Base-by-base conservation (phyloP, 2,888 invertebrate genomes). In the Crossocerus cetratus region DNA sequence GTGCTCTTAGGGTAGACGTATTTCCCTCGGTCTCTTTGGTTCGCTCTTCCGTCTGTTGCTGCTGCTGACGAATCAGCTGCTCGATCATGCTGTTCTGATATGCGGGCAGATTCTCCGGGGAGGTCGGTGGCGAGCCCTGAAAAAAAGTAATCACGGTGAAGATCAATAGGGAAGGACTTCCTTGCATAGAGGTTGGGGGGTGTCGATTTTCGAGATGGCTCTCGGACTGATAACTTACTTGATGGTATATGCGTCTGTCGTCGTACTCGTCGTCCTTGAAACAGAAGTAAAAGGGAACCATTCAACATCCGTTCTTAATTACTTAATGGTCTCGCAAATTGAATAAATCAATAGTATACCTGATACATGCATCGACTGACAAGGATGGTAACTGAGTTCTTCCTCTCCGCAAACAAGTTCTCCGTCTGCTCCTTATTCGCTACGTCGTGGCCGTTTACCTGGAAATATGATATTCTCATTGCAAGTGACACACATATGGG, bases 391-490 rank as follows among this genome's bases (percentile, higher is more conserved):
- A 94, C 92, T 16, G 92, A 91, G 81, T 91, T 92, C 75, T 91
- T 91, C 80, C 92, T 92, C 83, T 92, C 92, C n/a, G 92, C 92
- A 80, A 94, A 93, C 32, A 93, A 90, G n/a, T 91, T 91, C 87
- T 93, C 93, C 0, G 93, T 93, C 84, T 93, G 93, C 74, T 92
- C 92, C 82, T 92, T 92, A 81, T 91, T 93, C 66, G 92, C 92
- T 21, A 93, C 92, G 83, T 93, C 93, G 77, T 91, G 92, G 8
- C 93, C 93, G 82, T 93, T 93, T 43, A 92, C 91, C 91, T 92
- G 86, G 32, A 49, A 49, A 16, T 49, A 49, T 49, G 11, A 16
- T n/a, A 49, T 49, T 13, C 14, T 49, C 49, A 49, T 49, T 32
- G 32, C 32, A 32, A 32, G 8, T 32, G 32, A 22, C 67, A 61